Evolutionary conservation across 2,888 invertebrate species (phyloP), one percentile per base, ranked within the genome.

Genomic region (Seira musarum): DNA sequence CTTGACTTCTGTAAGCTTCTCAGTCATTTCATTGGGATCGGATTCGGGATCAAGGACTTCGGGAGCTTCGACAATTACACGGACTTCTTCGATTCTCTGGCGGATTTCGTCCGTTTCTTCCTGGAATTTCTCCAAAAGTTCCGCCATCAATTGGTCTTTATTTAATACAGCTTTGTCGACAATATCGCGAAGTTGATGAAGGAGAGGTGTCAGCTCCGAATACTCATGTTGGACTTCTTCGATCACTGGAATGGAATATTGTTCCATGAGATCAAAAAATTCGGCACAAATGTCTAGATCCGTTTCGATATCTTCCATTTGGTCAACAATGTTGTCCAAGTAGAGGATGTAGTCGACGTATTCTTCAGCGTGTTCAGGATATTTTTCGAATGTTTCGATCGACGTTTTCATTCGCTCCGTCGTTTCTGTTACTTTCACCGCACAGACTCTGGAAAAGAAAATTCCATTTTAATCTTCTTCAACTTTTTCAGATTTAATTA

Each of bases 251-350:
- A 96, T 94, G 25, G 91, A 89, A 88, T 93, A 96, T 87, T 95
- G 93, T 78, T 95, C 94, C 90, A 95, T 94, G 2, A 96, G 91
- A 84, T 96, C 94, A 88, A 96, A 94, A 78, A 96, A 89, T 87
- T 96, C 95, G 85, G 95, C 93, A 5, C 94, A 92, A 88, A 96
- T 94, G 87, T 95, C 94, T 3, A 95, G 90, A 35, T 93, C 91
- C 64, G 91, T 90, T 87, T 96, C 95, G 87, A 97, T 91, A 24
- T 90, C 90, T 24, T 93, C 93, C 71, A 96, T 92, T 87, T 93
- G 86, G 3, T 76, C 69, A 8, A 72, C 17, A 15, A 93, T 90
- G 2, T 91, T 91, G 77, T 95, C 93, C 68, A 95, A 88, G 89
- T 94, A 93, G 65, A 90, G 91, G 77, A 95, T 91, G 87, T 92